Conservation (phyloP, 2,797 vertebrate species). For the Basileuterus tristriatus region DNA sequence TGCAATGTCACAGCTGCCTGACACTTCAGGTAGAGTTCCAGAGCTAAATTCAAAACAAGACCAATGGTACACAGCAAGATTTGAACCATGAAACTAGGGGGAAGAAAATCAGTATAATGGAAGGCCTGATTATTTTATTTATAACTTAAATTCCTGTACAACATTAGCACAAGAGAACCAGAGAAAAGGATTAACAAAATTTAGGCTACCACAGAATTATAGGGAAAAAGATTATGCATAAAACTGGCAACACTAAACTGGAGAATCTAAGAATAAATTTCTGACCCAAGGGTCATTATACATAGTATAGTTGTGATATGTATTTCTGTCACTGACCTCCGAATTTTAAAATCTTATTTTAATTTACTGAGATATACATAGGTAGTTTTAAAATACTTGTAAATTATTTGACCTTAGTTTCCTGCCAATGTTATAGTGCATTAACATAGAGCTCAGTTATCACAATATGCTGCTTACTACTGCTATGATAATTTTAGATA, state of each 20-base stretch:
- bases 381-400: neutral
- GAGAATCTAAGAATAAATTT: neutral
- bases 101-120: neutral
- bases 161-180: neutral
- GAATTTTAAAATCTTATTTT: neutral
- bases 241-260: neutral
- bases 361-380: neutral
- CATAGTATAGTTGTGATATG: neutral
- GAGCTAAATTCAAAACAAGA: neutral
- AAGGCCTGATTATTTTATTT: neutral
- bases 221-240: neutral
- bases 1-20: neutral
- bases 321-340: neutral
- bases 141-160: neutral
- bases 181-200: conserved; percentile 18
- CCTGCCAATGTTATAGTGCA: neutral
- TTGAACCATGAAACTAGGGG: neutral
- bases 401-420: neutral
- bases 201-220: conserved; percentile 16
- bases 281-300: neutral
- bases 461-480: neutral
- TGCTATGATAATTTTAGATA: neutral
- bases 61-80: neutral
- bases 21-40: neutral
- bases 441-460: neutral